Evolutionary conservation across 1,140 invertebrate species (phyloP).

Genomic region (Saccostrea glomerata): DNA sequence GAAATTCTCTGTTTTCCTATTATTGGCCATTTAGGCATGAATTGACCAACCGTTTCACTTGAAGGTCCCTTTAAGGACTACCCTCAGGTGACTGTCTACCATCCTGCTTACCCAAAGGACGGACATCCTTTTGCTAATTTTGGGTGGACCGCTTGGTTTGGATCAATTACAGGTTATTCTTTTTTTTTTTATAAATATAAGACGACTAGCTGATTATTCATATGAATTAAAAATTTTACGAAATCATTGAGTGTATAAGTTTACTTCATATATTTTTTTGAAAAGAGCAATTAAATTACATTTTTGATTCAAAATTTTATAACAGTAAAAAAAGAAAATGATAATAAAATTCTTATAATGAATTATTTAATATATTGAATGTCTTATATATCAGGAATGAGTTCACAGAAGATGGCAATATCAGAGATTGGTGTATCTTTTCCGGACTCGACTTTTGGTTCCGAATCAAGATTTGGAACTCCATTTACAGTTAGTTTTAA

Average conservation of each 20-base stretch:
- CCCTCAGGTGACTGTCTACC: constrained; percentile 73
- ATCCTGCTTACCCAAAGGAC: constrained; percentile 58
- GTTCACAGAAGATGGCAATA: constrained; percentile 66
- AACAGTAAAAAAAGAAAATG: no score
- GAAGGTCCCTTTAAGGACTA: constrained; percentile 71
- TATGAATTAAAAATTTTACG: no score
- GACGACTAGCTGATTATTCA: no score
- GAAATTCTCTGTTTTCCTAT: background rate
- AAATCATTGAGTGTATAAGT: no score
- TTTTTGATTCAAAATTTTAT: background rate
- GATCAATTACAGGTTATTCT: constrained; percentile 64
- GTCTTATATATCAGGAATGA: constrained; percentile 60
- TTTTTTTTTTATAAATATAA: no score
- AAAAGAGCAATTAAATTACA: background rate
- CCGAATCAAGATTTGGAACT: constrained; percentile 67
- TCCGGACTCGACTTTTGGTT: constrained; percentile 68
- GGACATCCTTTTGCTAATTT: constrained; percentile 69
- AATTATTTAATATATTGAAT: no score
- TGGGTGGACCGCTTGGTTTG: constrained; percentile 68
- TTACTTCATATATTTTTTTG: background rate
- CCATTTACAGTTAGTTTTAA: constrained; percentile 66
- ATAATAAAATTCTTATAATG: no score
- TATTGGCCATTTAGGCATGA: background rate
- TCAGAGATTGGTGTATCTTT: constrained; percentile 73
- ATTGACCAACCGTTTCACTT: background rate